These are phyloP conservation scores for Rhaphigaster nebulosa DNA, from an alignment of 2,888 invertebrate species.

Conservation along the genomic window DNA sequence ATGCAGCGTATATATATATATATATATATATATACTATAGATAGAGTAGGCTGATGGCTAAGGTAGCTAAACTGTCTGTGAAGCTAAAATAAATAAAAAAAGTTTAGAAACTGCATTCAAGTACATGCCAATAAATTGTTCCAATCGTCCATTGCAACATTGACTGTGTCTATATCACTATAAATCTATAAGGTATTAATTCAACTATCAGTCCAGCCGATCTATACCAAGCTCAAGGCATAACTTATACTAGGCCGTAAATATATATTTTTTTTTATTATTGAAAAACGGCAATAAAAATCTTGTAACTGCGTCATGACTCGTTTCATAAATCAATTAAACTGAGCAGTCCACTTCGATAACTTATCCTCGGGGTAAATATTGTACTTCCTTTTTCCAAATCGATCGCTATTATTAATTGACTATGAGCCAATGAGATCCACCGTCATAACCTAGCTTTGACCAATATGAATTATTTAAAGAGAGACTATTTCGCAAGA, in stretches of 20 bases:
- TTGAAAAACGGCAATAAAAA: conserved; percentile 17
- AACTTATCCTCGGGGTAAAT: background rate
- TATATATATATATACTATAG: too few species aligned
- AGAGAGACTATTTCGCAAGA: conserved; percentile 22
- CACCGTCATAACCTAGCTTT: background rate
- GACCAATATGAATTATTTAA: conserved; percentile 44
- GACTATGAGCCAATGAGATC: conserved; percentile 1
- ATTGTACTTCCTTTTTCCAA: background rate
- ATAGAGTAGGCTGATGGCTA: too few species aligned
- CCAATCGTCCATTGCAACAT: background rate
- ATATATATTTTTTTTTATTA: conserved; percentile 1
- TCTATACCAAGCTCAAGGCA: background rate
- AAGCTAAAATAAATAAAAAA: background rate
- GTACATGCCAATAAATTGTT: background rate
- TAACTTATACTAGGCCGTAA: background rate
- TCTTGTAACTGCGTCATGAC: conserved; percentile 7
- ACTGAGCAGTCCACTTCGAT: background rate
- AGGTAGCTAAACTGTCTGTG: too few species aligned
- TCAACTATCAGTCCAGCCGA: background rate
- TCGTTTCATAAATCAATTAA: conserved; percentile 17
- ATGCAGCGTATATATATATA: too few species aligned
- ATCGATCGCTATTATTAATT: background rate
- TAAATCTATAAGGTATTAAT: background rate
- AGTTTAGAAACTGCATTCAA: background rate
- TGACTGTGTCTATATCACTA: background rate